Base-by-base conservation (phyloP, 1,140 invertebrate species). In the Papilio polytes region DNA sequence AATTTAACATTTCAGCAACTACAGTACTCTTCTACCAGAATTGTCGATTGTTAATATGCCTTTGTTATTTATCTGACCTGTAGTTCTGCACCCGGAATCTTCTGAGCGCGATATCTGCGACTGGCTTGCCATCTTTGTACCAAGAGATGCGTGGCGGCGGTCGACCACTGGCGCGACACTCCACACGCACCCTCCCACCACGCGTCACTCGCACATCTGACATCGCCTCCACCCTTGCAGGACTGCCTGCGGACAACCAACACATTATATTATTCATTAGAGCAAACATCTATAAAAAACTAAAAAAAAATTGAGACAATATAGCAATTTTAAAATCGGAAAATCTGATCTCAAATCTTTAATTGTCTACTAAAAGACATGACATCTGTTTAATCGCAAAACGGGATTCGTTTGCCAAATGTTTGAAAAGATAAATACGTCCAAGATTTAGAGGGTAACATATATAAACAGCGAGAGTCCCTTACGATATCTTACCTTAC, bases 111-210 rank as follows among this genome's bases (percentile, higher is more conserved):
- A 96, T 95, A 84, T 96, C 95, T 80, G 95, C 92, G 86, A 96
- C 94, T 80, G 96, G 96, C 88, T 96, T 95, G 86, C 96, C 96
- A 94, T 97, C 96, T 89, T 97, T 97, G 93, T 96, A 97, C 97
- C 97, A 98, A 84, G 96, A 95, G 83, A 97, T 96, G 89, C 96
- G 95, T 36, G 97, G 97, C 83, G 96, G 96, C 74, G 97, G 97
- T 59, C 96, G 96, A 3, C 97, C 97, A 86, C 95, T 95, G 81
- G 96, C 96, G 85, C 96, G 96, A 94, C 97, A 98, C 86, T 96
- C 95, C 82, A 97, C 96, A 91, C 96, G 96, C 89, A 97, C 95
- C 87, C 95, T 94, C 85, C 95, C 94, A 56, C 96, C 96, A 22
- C 93, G 92, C 74, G 90, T 88, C 59, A 94, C 92, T 31, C 86